A percentile compares a stretch with the other conserved stretches of the same genome.
Evolutionary conservation across 1,140 invertebrate species (phyloP).

Genomic region (Tetranychus urticae): DNA sequence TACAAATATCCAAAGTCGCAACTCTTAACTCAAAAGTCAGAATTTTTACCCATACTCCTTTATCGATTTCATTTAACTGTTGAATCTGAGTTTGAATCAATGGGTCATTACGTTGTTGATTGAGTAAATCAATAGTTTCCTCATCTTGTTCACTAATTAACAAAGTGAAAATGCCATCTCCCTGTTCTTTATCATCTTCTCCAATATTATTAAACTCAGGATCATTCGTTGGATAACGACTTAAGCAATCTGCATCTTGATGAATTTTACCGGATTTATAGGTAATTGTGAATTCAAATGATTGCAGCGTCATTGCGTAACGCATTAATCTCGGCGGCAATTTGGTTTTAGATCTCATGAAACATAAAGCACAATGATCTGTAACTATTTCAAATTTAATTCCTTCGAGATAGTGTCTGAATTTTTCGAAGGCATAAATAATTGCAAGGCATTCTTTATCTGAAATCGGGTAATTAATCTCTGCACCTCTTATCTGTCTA

Average conservation of each 20-base stretch:
- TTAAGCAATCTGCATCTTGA: slow-evolving; percentile 2
- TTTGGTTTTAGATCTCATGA: slow-evolving; percentile 21
- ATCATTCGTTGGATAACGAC: background rate
- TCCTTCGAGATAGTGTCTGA: background rate
- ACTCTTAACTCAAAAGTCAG: too few relatives aligned
- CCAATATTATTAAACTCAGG: background rate
- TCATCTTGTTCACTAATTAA: too few relatives aligned
- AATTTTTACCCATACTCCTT: too few relatives aligned
- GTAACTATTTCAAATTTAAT: background rate
- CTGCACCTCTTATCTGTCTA: slow-evolving; percentile 12
- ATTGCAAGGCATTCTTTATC: slow-evolving; percentile 19
- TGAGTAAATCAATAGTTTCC: too few relatives aligned
- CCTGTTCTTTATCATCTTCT: too few relatives aligned
- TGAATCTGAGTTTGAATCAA: too few relatives aligned
- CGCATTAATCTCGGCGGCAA: slow-evolving; percentile 21
- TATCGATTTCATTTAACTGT: too few relatives aligned
- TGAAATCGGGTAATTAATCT: slow-evolving; percentile 21
- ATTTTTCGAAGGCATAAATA: background rate
- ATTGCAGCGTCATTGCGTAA: slow-evolving; percentile 25
- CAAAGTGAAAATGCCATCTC: too few relatives aligned
- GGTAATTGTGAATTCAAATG: slow-evolving; percentile 22
- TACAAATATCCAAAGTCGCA: too few relatives aligned
- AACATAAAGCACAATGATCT: slow-evolving; percentile 11
- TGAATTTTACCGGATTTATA: slow-evolving; percentile 19
- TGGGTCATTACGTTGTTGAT: too few relatives aligned